phyloP scores from a whole-genome alignment of 2,888 invertebrate genomes.

The Alsophila aescularia region DNA sequence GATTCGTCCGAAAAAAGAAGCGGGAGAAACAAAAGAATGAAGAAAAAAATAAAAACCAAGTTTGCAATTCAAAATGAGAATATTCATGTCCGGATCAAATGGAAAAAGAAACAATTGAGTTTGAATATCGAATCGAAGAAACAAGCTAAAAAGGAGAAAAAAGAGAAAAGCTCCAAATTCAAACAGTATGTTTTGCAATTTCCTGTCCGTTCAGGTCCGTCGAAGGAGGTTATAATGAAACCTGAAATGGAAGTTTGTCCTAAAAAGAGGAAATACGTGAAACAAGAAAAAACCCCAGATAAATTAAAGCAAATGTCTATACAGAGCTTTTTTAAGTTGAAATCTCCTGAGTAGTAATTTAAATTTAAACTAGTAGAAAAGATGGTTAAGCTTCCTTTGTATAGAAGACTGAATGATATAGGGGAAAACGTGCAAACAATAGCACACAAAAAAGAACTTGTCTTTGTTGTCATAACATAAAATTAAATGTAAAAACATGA shows the following conservation, averaged over 20 bases:
- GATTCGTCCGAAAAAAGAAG: slow-evolving; percentile 24
- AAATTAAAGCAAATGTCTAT: slow-evolving; percentile 67
- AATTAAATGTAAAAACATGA: no score
- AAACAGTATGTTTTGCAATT: slow-evolving; percentile 67
- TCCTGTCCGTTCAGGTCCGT: slow-evolving; percentile 28
- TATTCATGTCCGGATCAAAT: slow-evolving; percentile 61
- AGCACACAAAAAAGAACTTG: no score
- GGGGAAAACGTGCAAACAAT: no score
- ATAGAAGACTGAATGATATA: no score
- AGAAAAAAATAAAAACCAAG: slow-evolving; percentile 37
- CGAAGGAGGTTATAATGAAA: slow-evolving; percentile 45
- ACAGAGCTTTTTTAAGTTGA: slow-evolving; percentile 61
- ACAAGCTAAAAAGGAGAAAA: slow-evolving; percentile 29
- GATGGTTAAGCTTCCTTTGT: no score
- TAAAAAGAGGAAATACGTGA: slow-evolving; percentile 50
- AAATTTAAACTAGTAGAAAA: no score
- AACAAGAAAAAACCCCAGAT: slow-evolving; percentile 53
- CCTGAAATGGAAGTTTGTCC: slow-evolving; percentile 52
- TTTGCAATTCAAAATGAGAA: slow-evolving; percentile 48
- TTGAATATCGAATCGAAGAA: slow-evolving; percentile 50
- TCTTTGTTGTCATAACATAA: no score
- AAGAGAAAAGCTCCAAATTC: slow-evolving; percentile 32
- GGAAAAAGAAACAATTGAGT: slow-evolving; percentile 50
- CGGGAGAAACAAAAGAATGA: slow-evolving; percentile 24
- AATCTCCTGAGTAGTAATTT: slow-evolving; percentile 23